Conservation (phyloP, 2,797 vertebrate genomes). For the Peromyscus eremicus region DNA sequence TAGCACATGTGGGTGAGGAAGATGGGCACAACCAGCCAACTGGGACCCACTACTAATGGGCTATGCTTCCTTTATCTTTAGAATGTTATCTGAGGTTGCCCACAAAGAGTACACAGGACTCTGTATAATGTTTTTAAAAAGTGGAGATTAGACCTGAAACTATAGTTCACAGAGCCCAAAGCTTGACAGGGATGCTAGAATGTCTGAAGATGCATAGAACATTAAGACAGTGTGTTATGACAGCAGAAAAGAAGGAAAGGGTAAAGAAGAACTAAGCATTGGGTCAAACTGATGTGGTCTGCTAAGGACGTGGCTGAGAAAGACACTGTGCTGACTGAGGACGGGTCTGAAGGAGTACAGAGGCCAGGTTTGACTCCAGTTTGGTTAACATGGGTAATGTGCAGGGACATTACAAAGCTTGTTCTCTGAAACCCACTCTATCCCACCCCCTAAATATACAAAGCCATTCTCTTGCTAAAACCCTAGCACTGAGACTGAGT, state of each 20-base stretch:
- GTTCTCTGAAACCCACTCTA: not conserved
- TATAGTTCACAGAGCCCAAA: not conserved
- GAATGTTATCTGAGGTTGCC: conserved; percentile 10
- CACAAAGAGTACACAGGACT: not conserved
- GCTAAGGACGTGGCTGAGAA: not conserved
- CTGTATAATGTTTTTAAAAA: not conserved
- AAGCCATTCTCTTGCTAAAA: not conserved
- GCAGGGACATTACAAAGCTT: not conserved
- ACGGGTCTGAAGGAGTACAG: not conserved
- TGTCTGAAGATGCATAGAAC: not conserved
- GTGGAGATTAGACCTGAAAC: not conserved
- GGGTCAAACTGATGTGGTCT: not conserved
- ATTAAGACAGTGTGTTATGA: not conserved
- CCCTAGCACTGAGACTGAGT: not conserved
- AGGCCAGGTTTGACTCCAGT: accelerated
- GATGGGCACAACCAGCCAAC: not conserved
- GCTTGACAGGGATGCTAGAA: not conserved
- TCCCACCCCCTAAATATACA: not conserved
- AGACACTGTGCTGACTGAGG: not conserved
- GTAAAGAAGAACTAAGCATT: not conserved
- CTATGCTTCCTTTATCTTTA: not conserved
- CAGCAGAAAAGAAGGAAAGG: not conserved
- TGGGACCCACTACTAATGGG: not conserved
- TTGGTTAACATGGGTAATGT: not conserved
- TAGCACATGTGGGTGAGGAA: not conserved